Conservation (phyloP, 2,888 invertebrate genomes). For the Scotopteryx bipunctaria region DNA sequence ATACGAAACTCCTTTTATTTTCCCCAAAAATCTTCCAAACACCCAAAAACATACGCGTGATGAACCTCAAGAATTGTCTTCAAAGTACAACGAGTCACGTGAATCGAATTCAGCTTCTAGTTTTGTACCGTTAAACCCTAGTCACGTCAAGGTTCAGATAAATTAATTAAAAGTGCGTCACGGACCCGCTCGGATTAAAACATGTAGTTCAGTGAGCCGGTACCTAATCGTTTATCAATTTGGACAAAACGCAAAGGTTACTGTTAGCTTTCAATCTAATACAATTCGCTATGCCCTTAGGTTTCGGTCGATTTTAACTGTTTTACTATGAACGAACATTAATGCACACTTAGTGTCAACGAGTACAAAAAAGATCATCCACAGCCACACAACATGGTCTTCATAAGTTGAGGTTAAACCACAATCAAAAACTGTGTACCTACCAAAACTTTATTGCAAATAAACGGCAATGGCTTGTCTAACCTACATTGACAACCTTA, state of each 20-base stretch:
- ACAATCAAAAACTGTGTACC: no score
- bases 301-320: conserved; percentile 2
- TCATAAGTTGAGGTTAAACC: no score
- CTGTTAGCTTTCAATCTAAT: conserved; percentile 37
- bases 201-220: conserved; percentile 43
- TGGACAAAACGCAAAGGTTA: conserved; percentile 34
- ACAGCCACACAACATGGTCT: no score
- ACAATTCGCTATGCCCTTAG: conserved; percentile 33
- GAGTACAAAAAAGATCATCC: no score
- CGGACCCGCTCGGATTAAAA: conserved; percentile 42
- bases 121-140: conserved; percentile 65
- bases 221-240: conserved; percentile 34
- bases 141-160: conserved; percentile 45
- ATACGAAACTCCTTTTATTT: conserved; percentile 3
- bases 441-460: no score
- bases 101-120: neutral
- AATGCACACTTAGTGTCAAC: no score
- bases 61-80: no score
- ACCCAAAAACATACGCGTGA: neutral
- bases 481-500: no score
- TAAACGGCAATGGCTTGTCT: no score
- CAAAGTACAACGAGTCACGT: neutral
- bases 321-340: no score
- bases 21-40: neutral
- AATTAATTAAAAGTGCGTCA: conserved; percentile 3